Conservation (phyloP, 2,888 invertebrate genomes). For the Leptinotarsa peninsularis region DNA sequence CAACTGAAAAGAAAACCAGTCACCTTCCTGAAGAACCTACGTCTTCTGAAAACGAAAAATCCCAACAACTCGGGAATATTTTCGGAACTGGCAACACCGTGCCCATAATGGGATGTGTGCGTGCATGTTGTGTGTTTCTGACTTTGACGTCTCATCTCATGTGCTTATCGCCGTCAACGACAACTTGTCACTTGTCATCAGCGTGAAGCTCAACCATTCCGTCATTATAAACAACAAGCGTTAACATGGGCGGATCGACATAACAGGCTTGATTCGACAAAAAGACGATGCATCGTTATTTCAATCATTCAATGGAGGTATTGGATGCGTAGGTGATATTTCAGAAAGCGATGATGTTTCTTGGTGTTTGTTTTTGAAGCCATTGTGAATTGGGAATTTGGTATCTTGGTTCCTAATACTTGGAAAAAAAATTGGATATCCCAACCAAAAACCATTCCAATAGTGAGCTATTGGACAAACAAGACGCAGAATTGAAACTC, state of each 20-base stretch:
- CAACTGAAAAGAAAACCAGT: no score
- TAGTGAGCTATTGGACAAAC: background rate
- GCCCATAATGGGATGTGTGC: conserved; percentile 25
- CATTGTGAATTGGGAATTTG: no score
- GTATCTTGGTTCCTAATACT: no score
- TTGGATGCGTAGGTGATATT: background rate
- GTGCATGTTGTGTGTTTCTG: conserved; percentile 43
- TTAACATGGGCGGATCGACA: conserved; percentile 11
- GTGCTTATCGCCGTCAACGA: conserved; percentile 47
- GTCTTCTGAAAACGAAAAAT: no score
- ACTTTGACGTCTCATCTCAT: conserved; percentile 48
- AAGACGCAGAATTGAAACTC: background rate
- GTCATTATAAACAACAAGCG: conserved; percentile 19
- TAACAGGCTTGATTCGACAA: background rate
- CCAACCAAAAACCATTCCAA: no score
- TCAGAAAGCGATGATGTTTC: background rate
- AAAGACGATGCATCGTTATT: background rate
- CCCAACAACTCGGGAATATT: background rate
- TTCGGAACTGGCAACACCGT: conserved; percentile 19
- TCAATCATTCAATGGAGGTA: no score
- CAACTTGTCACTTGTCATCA: conserved; percentile 54
- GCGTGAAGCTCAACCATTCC: conserved; percentile 25
- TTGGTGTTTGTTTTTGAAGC: no score
- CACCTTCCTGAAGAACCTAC: no score
- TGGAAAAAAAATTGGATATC: no score